A percentile compares a stretch with the other conserved stretches of the same genome.
Evolutionary conservation across 2,888 invertebrate species (phyloP).

Genomic region (Spilosoma lubricipeda): DNA sequence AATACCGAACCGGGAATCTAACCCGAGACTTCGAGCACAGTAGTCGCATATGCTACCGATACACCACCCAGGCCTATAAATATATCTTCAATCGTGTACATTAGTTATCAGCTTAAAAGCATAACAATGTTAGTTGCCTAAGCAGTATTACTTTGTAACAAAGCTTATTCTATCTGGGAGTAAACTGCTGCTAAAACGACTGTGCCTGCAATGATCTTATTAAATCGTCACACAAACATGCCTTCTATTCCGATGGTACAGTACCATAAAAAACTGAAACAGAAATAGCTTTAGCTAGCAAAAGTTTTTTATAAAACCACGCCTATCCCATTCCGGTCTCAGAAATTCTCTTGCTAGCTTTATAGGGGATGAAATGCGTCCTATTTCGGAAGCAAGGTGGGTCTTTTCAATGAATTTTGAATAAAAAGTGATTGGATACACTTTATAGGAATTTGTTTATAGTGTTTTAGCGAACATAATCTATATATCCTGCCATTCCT

Average conservation of each 20-base stretch:
- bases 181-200: not conserved
- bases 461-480: not conserved
- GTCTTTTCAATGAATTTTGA: not conserved
- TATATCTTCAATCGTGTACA: not conserved
- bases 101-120: not conserved
- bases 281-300: not conserved
- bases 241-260: not conserved
- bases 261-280: not conserved
- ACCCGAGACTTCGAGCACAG: too few species aligned
- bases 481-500: too few species aligned
- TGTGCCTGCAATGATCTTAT: not conserved
- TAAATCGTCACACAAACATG: not conserved
- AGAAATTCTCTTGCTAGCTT: not conserved
- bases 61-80: too few species aligned
- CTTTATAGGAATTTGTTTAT: not conserved
- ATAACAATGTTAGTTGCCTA: not conserved
- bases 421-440: not conserved
- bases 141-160: not conserved
- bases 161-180: not conserved
- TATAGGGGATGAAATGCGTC: not conserved
- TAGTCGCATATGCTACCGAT: too few species aligned
- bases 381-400: constrained; percentile 14
- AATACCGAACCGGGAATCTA: too few species aligned
- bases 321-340: constrained; percentile 3
- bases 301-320: not conserved